phyloP scores from a whole-genome alignment of 2,113 vertebrate genomes.

The Podilymbus podiceps region DNA sequence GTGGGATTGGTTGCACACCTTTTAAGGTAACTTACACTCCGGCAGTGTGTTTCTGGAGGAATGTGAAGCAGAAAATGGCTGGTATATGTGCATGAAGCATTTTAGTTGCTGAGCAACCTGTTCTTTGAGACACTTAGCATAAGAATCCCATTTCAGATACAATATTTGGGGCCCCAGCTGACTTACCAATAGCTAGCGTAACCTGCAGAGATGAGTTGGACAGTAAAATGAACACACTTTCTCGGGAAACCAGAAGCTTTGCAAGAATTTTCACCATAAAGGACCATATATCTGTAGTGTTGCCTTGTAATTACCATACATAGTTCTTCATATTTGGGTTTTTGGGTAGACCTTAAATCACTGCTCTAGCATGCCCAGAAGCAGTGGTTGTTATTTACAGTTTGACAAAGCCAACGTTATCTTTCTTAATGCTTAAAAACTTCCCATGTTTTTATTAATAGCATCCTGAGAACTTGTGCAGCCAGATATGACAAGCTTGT shows the following conservation, averaged over 20 bases:
- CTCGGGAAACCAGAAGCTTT: neutral
- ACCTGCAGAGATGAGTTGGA: neutral
- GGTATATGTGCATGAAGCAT: neutral
- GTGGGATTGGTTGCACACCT: neutral
- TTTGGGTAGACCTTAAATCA: slow-evolving; percentile 6
- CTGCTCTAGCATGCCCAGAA: neutral
- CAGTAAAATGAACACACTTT: neutral
- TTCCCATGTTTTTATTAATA: slow-evolving; percentile 43
- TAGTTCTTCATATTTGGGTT: neutral
- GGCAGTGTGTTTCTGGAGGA: neutral
- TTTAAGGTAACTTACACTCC: neutral
- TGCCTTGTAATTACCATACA: neutral
- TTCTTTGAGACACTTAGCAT: neutral
- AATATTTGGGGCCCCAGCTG: neutral
- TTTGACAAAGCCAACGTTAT: neutral
- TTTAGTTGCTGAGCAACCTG: slow-evolving; percentile 47
- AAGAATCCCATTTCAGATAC: neutral
- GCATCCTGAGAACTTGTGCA: neutral
- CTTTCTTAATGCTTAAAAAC: slow-evolving; percentile 1
- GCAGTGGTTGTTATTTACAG: slow-evolving; percentile 1
- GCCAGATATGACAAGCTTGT: neutral
- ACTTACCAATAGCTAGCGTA: neutral
- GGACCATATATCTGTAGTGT: neutral
- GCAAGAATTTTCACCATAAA: neutral
- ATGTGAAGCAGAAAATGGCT: neutral